phyloP scores from a whole-genome alignment of 2,888 invertebrate genomes.

The Trichogramma evanescens region DNA sequence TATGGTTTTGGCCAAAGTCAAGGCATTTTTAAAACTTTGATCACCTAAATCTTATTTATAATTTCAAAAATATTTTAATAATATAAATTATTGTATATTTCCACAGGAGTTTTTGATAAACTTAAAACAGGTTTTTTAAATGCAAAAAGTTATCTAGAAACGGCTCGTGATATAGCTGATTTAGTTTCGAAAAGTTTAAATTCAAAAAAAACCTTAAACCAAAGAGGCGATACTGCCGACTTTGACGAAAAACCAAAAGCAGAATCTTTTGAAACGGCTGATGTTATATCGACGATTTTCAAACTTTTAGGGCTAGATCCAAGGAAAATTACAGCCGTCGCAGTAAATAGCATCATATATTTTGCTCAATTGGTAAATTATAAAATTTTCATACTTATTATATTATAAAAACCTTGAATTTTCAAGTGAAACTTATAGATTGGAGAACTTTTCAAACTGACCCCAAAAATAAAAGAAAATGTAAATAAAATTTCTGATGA shows the following conservation, averaged over 20 bases:
- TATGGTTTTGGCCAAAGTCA: too few relatives aligned
- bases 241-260: conserved; percentile 29
- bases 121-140: conserved; percentile 50
- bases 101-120: conserved; percentile 45
- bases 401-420: neutral
- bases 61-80: too few relatives aligned
- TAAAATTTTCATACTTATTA: neutral
- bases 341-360: conserved; percentile 75
- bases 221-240: conserved; percentile 33
- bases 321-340: conserved; percentile 71
- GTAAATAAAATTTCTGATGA: conserved; percentile 17
- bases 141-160: conserved; percentile 50
- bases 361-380: conserved; percentile 70
- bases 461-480: conserved; percentile 43
- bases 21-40: too few relatives aligned
- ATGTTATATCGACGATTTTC: conserved; percentile 54
- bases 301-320: conserved; percentile 69
- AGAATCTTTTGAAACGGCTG: conserved; percentile 24
- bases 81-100: neutral
- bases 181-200: conserved; percentile 55
- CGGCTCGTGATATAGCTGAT: conserved; percentile 56
- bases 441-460: conserved; percentile 49
- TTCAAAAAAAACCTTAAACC: conserved; percentile 28
- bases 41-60: too few relatives aligned
- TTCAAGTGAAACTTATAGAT: neutral